These are phyloP conservation scores for Coendou prehensilis DNA, from an alignment of 2,797 vertebrate genomes.

Conservation along the genomic window DNA sequence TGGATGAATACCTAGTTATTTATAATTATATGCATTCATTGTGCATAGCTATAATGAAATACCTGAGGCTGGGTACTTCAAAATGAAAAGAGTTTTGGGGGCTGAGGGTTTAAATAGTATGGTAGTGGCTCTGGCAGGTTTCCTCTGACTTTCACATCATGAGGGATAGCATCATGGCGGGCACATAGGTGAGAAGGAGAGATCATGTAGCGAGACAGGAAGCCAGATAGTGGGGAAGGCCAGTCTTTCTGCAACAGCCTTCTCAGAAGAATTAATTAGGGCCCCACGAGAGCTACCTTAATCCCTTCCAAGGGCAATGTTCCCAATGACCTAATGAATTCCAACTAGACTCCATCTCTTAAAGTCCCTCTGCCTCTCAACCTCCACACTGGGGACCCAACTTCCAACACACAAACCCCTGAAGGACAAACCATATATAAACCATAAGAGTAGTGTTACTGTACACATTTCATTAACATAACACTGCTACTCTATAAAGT, in stretches of 20 bases:
- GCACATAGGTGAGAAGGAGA: not conserved
- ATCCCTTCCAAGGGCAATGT: not conserved
- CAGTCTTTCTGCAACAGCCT: not conserved
- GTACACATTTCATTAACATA: not conserved
- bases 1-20: not conserved
- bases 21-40: not conserved
- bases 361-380: not conserved
- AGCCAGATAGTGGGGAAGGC: not conserved
- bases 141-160: not conserved
- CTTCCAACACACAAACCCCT: not conserved
- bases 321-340: not conserved
- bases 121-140: not conserved
- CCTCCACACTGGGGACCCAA: not conserved
- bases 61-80: not conserved
- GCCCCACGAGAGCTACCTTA: not conserved
- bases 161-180: not conserved
- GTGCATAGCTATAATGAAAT: not conserved
- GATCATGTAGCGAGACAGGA: not conserved
- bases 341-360: not conserved
- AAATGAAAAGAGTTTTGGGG: not conserved
- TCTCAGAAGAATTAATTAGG: not conserved
- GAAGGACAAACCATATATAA: not conserved
- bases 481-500: not conserved
- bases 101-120: not conserved
- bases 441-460: not conserved